phyloP scores from a whole-genome alignment of 2,888 invertebrate species.

The Polia nebulosa region DNA sequence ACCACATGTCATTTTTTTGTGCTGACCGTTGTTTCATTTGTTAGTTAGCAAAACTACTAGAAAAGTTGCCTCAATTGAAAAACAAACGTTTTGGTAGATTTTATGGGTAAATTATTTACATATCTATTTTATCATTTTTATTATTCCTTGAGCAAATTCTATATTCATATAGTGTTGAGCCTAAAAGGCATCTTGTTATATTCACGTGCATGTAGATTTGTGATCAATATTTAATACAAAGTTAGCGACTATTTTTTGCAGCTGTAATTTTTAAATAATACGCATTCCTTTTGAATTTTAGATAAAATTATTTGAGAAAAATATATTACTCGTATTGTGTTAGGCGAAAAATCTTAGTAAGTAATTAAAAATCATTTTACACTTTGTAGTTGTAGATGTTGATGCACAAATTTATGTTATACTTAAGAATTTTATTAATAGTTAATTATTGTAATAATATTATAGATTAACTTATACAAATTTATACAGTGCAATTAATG shows the following conservation, averaged over 20 bases:
- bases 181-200: slow-evolving; percentile 52
- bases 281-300: slow-evolving; percentile 5
- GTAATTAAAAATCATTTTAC: slow-evolving; percentile 76
- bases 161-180: slow-evolving; percentile 34
- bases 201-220: slow-evolving; percentile 11
- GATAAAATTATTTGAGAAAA: slow-evolving; percentile 40
- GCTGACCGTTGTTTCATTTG: slow-evolving; percentile 17
- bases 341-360: slow-evolving; percentile 74
- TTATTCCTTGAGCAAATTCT: slow-evolving; percentile 6
- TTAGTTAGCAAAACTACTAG: background rate
- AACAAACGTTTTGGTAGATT: slow-evolving; percentile 26
- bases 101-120: background rate
- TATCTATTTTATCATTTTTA: background rate
- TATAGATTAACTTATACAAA: slow-evolving; percentile 70
- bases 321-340: slow-evolving; percentile 62
- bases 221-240: slow-evolving; percentile 29
- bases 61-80: slow-evolving; percentile 22
- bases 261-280: slow-evolving; percentile 8
- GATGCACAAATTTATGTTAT: slow-evolving; percentile 86
- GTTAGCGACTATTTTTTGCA: slow-evolving; percentile 5
- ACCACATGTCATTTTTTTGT: slow-evolving; percentile 39
- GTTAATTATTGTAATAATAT: slow-evolving; percentile 71
- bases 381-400: slow-evolving; percentile 88
- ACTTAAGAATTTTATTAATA: slow-evolving; percentile 71
- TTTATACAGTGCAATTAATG: slow-evolving; percentile 68